Evolutionary conservation across 2,113 vertebrate species (phyloP), one percentile per base, ranked within the genome.

Genomic region (Gulo gulo): DNA sequence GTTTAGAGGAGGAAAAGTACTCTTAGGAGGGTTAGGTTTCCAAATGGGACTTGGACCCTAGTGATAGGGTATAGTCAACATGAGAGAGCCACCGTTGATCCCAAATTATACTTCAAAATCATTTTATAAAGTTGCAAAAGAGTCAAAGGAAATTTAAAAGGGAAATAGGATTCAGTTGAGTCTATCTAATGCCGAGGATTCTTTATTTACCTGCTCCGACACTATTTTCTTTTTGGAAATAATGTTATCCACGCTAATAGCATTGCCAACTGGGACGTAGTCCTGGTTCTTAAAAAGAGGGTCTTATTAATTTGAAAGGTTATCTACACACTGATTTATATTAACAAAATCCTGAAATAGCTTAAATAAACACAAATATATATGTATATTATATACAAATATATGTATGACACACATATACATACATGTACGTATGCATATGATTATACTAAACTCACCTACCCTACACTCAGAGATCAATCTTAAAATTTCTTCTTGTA

Each of bases 401-500:
- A 59, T 57, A 15, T 45, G 11, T 61, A 26, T 61, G 59, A 61
- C 12, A 2, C 4, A 34, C 18, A 61, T 0, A 45, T 3, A 45
- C 18, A 7, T 31, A 36, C 20, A 20, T 42, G 39, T 29, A 39
- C 4, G 14, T 47, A 26, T 29, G 23, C 16, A 2, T 76, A 13
- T 76, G 73, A 2, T 80, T 88, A 23, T 42, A 52, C 24, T 84
- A 84, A 94, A 91, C 91, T 97, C 16, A 16, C 8, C 9, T 42
- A 45, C 24, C 9, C 16, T 85, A 2, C 14, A 47, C 13, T 91
- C 12, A 61, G 36, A 36, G 45, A 65, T 91, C n/a, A 79, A 55
- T 95, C 42, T 74, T 26, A 93, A 92, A 94, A 93, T 59, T 82
- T n/a, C 26, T 78, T 4, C 83, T 67, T 96, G 29, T 85, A 31